Conservation (phyloP, 2,888 invertebrate genomes). For the Euspilapteryx auroguttella region DNA sequence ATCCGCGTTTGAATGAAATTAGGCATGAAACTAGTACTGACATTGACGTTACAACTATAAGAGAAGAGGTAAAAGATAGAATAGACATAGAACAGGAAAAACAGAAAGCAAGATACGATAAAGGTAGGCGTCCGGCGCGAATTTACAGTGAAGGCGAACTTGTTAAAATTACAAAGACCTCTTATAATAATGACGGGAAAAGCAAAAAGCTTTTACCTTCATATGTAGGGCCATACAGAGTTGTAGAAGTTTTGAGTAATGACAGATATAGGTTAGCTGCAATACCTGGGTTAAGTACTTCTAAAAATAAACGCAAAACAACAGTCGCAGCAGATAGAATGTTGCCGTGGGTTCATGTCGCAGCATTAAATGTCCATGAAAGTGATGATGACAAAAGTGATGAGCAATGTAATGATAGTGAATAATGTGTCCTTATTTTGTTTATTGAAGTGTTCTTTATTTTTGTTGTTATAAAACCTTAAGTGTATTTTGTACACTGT, state of each 20-base stretch:
- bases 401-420: not conserved
- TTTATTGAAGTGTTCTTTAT: too few species aligned
- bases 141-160: constrained; percentile 5
- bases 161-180: constrained; percentile 7
- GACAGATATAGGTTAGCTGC: constrained; percentile 5
- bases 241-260: constrained; percentile 3
- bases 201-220: constrained; percentile 6
- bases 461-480: too few species aligned
- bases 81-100: too few species aligned
- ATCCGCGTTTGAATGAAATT: too few species aligned
- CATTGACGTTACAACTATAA: too few species aligned
- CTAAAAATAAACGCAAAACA: constrained; percentile 5
- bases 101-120: constrained; percentile 6
- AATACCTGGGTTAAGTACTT: constrained; percentile 4
- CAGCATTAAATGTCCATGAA: constrained; percentile 3
- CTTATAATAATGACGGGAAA: constrained; percentile 6
- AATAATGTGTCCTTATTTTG: too few species aligned
- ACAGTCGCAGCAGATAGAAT: constrained; percentile 6
- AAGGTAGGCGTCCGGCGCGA: constrained; percentile 4
- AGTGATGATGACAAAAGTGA: not conserved
- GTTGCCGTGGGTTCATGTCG: constrained; percentile 6
- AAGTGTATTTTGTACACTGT: too few species aligned
- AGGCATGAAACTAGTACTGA: too few species aligned
- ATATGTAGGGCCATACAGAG: constrained; percentile 5
- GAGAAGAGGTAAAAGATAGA: too few species aligned